These are phyloP conservation scores for Aythya baeri DNA, from an alignment of 2,113 vertebrate genomes.

Conservation along the genomic window DNA sequence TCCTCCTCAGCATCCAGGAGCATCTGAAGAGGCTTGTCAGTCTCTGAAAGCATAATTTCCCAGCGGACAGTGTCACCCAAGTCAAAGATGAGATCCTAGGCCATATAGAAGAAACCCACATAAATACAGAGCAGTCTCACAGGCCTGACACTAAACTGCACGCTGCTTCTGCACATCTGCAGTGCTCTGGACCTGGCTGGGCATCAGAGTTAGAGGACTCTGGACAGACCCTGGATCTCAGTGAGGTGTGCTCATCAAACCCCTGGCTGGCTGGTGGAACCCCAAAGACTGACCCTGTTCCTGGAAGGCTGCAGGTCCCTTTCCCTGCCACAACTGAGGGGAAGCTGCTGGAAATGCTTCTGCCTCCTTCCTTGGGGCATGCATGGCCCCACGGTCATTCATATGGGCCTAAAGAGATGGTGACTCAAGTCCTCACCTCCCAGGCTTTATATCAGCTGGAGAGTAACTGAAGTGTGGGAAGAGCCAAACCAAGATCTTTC, in stretches of 20 bases:
- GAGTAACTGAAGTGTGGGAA: neutral
- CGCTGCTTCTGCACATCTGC: rapidly evolving
- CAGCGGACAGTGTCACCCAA: slow-evolving; percentile 82
- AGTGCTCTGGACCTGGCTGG: neutral
- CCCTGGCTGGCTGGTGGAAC: neutral
- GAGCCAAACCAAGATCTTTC: neutral
- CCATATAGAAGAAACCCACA: neutral
- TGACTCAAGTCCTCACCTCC: neutral
- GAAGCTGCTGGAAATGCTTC: neutral
- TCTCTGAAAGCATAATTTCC: slow-evolving; percentile 82
- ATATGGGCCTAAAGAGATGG: neutral
- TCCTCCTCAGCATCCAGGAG: slow-evolving; percentile 41
- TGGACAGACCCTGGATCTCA: neutral
- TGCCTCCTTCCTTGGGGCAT: neutral
- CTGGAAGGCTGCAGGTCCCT: neutral
- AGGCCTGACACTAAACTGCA: neutral
- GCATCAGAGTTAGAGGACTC: neutral
- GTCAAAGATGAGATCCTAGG: slow-evolving; percentile 86
- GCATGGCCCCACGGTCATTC: neutral
- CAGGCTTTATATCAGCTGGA: neutral
- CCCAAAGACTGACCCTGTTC: neutral
- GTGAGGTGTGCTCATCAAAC: neutral
- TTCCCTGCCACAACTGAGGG: neutral
- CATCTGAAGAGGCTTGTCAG: slow-evolving; percentile 17
- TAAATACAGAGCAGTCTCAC: neutral